Conservation (phyloP, 2,797 vertebrate species). For the Perdix hodgsoniae region DNA sequence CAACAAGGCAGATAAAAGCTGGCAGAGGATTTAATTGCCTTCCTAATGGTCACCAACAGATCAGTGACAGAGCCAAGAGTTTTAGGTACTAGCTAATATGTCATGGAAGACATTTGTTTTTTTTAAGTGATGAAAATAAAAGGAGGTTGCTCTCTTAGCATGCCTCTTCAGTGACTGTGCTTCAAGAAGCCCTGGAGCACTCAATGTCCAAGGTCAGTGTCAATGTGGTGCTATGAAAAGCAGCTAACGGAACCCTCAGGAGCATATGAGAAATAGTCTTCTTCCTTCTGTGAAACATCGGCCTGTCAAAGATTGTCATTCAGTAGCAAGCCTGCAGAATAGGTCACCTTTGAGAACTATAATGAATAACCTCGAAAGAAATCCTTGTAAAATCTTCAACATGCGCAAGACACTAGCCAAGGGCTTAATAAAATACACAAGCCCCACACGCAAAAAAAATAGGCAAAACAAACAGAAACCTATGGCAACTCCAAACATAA, state of each 20-base stretch:
- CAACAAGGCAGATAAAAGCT: not conserved
- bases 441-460: slow-evolving; percentile 38
- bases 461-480: slow-evolving; percentile 70
- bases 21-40: not conserved
- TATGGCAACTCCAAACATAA: slow-evolving; percentile 73
- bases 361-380: slow-evolving; percentile 59
- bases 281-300: not conserved
- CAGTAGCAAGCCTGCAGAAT: slow-evolving; percentile 48
- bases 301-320: slow-evolving; percentile 58
- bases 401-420: slow-evolving; percentile 66
- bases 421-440: slow-evolving; percentile 74
- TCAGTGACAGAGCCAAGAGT: not conserved
- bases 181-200: not conserved
- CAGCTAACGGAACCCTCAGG: slow-evolving; percentile 7
- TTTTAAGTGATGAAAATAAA: not conserved
- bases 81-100: not conserved
- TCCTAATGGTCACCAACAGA: not conserved
- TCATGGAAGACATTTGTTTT: not conserved
- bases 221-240: slow-evolving; percentile 47
- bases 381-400: slow-evolving; percentile 58
- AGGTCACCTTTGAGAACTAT: slow-evolving; percentile 63
- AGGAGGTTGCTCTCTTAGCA: not conserved
- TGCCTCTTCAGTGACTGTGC: not conserved
- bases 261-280: slow-evolving; percentile 1
- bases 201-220: not conserved